Base-by-base conservation (phyloP, 2,888 invertebrate genomes). In the Norana najaformis region DNA sequence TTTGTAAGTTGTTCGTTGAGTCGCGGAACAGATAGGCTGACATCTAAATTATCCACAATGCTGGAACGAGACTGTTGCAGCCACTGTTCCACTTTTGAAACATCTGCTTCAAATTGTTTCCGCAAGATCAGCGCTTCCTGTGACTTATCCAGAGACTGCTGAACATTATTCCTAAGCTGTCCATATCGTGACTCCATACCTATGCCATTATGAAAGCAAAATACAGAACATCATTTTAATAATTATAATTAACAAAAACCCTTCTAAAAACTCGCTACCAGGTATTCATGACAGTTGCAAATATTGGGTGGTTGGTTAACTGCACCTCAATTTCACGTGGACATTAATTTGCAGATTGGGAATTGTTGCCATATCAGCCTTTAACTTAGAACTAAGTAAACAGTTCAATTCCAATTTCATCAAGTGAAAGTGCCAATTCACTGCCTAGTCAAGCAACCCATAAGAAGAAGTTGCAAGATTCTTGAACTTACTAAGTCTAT, bases 81-180 rank as follows among this genome's bases (percentile, higher is more conserved):
- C 98, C 98, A 98, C 93, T 97, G 96, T 92, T 97, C 96, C 94
- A 97, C 97, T 93, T 97, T 96, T 90, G 97, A 97, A 89, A 97
- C 96, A 91, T 97, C 97, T 88, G 96, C 96, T 95, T 98, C 98
- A 93, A 98, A 97, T 88, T 97, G 96, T 93, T 96, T 97, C 91
- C 98, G 96, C 30, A 97, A 96, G 94, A 97, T 96, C 23, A 97
- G 95, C 23, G 97, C 95, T 95, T 97, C 97, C 83, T 96, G 96
- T 39, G 98, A 95, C 0, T 96, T 96, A 91, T 96, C 96, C 91
- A 97, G 96, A 93, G 97, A 97, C 90, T 97, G 96, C 90, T 96
- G 96, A 41, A 97, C 96, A 93, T 97, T 97, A 90, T 96, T 96
- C 94, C 97, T 96, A 82, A 98, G 95, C 35, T 96, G 96, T 34